Percentiles rank a stretch among this genome's conserved stretches.
Evolutionary conservation across 2,797 vertebrate species (phyloP).

Genomic region (Miichthys miiuy): DNA sequence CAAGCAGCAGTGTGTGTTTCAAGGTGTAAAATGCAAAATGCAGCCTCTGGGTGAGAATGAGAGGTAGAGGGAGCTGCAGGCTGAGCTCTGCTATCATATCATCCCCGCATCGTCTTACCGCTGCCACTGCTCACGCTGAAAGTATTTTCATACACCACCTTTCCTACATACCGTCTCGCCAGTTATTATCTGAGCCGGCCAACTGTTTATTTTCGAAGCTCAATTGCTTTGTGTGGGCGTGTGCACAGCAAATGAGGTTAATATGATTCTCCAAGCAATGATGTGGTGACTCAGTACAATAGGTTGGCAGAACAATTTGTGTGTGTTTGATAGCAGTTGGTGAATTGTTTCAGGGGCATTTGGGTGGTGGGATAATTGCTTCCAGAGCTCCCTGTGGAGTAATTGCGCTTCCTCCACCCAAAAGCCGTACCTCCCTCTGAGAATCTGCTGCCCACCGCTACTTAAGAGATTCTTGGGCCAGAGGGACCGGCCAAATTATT

Average conservation of each 20-base stretch:
- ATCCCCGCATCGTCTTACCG: background rate
- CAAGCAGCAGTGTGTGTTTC: background rate
- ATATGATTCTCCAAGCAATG: conserved; percentile 53
- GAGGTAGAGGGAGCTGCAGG: conserved; percentile 16
- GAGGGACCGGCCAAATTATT: conserved; percentile 61
- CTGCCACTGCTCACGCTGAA: conserved; percentile 21
- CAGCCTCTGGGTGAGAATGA: background rate
- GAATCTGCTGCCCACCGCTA: conserved; percentile 69
- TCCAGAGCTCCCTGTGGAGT: conserved; percentile 83
- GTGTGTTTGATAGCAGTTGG: conserved; percentile 58
- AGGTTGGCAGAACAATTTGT: conserved; percentile 55
- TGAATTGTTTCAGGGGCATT: conserved; percentile 78
- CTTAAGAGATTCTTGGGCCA: conserved; percentile 57
- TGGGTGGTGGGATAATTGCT: conserved; percentile 80
- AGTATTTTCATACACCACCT: conserved; percentile 33
- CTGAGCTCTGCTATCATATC: conserved; percentile 6
- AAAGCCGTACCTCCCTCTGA: conserved; percentile 62
- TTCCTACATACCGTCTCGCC: conserved; percentile 28
- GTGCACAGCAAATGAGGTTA: conserved; percentile 61
- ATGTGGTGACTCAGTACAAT: conserved; percentile 69
- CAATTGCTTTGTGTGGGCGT: conserved; percentile 50
- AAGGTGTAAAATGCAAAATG: conserved; percentile 7
- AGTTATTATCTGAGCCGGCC: conserved; percentile 51
- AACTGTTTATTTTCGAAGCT: conserved; percentile 62
- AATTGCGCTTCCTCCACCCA: conserved; percentile 75